Evolutionary conservation across 2,797 vertebrate genomes (phyloP), one percentile per base, ranked within the genome.

Genomic region (Diglossa cyanea): DNA sequence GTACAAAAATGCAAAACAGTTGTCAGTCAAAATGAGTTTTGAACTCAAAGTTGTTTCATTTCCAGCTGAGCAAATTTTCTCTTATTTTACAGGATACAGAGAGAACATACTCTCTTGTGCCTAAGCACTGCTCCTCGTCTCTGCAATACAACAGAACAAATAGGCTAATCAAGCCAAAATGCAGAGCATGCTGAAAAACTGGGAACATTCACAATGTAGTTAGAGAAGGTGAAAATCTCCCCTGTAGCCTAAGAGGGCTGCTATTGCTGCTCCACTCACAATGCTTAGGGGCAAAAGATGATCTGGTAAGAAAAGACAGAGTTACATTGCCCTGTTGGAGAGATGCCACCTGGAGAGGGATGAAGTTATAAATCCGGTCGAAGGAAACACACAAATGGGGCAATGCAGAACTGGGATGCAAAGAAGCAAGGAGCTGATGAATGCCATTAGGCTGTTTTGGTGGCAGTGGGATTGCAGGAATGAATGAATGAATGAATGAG

Each of bases 61-160:
- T 95, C 93, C 92, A 93, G 71, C 88, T 94, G 86, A 92, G 90
- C 83, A 85, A 90, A 96, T 95, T 93, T 95, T 92, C 63, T 87
- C 57, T 66, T 86, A 66, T 90, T 94, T 95, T 85, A 79, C 40
- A 82, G 55, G 55, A 85, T 79, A 90, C 7, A 39, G 80, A 79
- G 48, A 88, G 93, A 97, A 95, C 80, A 85, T 63, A 73, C 26
- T 93, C 74, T 93, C 88, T 45, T 81, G 74, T 54, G 80, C 67
- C 74, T 92, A 85, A 95, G 95, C 45, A 93, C 67, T 28, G 62
- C 80, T 95, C 83, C 55, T 92, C 5, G 3, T 79, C 70, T 94
- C 72, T 66, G 85, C 88, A 63, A 88, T 67, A 86, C 80, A 95
- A 93, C 92, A 47, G 90, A 97, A 96, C 90, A 96, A 96, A 94